phyloP scores from a whole-genome alignment of 37 sponge, comb jelly and placozoan genomes.

The Dysidea cf. avara region DNA sequence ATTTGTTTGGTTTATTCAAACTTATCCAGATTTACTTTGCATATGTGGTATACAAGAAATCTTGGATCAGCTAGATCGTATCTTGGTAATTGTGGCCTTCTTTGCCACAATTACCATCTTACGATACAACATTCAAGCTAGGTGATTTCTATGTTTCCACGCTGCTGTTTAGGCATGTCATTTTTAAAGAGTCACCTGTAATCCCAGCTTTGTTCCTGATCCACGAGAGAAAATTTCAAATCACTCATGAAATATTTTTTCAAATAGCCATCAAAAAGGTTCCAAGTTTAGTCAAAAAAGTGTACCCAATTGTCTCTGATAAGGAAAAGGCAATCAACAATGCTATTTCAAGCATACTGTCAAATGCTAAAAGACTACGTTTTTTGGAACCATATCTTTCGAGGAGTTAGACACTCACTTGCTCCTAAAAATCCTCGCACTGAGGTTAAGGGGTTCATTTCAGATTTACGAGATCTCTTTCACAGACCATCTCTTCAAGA shows the following conservation, averaged over 20 bases:
- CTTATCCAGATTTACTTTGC: slow-evolving; percentile 46
- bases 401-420: too few species aligned
- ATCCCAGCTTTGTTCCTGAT: slow-evolving; percentile 21
- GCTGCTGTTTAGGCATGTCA: slow-evolving; percentile 26
- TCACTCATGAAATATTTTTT: slow-evolving; percentile 12
- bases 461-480: slow-evolving; percentile 16
- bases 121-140: slow-evolving; percentile 51
- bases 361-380: too few species aligned
- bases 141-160: slow-evolving; percentile 53
- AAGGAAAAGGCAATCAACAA: too few species aligned
- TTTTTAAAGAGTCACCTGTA: slow-evolving; percentile 30
- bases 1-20: slow-evolving; percentile 29
- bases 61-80: slow-evolving; percentile 8
- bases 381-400: too few species aligned
- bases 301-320: too few species aligned
- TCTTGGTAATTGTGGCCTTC: slow-evolving; percentile 17
- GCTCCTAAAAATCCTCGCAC: not conserved
- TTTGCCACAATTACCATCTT: slow-evolving; percentile 7
- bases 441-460: slow-evolving; percentile 12
- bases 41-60: slow-evolving; percentile 13
- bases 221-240: slow-evolving; percentile 23
- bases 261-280: slow-evolving; percentile 6
- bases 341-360: too few species aligned
- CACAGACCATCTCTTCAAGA: not conserved
- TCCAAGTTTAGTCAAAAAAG: too few species aligned